These are phyloP conservation scores for Sceloporus tristichus DNA, from an alignment of 2,113 vertebrate genomes.

Conservation along the genomic window DNA sequence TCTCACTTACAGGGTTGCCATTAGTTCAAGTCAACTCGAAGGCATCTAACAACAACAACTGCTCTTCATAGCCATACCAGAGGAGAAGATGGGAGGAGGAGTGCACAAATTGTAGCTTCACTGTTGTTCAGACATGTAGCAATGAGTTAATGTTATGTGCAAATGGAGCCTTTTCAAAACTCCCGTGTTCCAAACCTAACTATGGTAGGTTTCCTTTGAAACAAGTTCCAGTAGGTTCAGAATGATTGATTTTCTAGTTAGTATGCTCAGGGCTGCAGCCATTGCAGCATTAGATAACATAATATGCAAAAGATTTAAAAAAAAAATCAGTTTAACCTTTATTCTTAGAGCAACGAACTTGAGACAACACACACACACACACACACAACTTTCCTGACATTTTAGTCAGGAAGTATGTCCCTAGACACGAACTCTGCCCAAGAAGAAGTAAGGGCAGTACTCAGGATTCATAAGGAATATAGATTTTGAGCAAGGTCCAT, in stretches of 20 bases:
- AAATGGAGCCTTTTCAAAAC: not conserved
- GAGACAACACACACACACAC: not conserved
- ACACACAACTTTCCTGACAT: not conserved
- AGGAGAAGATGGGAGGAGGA: not conserved
- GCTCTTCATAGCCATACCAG: not conserved
- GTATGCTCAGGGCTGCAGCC: not conserved
- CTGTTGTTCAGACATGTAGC: too few species aligned
- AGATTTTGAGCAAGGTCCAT: not conserved
- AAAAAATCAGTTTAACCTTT: not conserved
- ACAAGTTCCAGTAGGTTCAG: not conserved
- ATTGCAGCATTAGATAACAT: not conserved
- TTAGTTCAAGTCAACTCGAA: too few species aligned
- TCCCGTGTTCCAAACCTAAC: not conserved
- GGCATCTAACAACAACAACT: too few species aligned
- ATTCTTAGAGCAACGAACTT: not conserved
- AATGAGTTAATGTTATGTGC: not conserved
- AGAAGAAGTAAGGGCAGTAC: not conserved
- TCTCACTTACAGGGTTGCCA: too few species aligned
- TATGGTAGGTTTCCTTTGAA: not conserved
- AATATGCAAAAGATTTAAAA: not conserved
- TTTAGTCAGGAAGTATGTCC: not conserved
- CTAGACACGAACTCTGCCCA: not conserved
- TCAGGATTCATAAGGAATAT: not conserved
- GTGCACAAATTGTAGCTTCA: not conserved
- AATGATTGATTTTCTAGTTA: not conserved